Evolutionary conservation across 1,140 invertebrate genomes (phyloP), one percentile per base, ranked within the genome.

Genomic region (Plectrocnemia conspersa): DNA sequence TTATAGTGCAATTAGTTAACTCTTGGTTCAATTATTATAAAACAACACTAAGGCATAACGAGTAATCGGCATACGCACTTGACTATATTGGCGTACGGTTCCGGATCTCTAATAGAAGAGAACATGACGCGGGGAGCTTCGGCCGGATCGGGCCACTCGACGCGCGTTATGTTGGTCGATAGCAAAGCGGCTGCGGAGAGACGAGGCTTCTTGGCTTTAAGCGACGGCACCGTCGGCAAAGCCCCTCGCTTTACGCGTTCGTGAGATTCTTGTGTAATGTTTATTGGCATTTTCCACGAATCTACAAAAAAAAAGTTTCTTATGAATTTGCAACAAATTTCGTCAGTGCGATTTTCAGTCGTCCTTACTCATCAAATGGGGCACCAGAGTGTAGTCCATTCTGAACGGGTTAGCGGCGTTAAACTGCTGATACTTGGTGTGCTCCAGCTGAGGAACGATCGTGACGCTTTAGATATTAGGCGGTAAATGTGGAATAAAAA

Each of bases 281-380:
- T 91, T 24, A 96, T 86, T 0, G 91, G 90, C 67, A 85, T 84
- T 72, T 91, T 91, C 93, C 93, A 95, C 2, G 89, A 86, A 70
- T 84, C 90, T 94, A 66, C 22, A 75, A 70, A 9, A 45, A 64
- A 55, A 70, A 11, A 46, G 15, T 46, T 29, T 2, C n/a, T 46
- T 29, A 18, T 15, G 25, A 42, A 11, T 36, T 11, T 38, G 10
- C 15, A 2, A 49, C 1, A 13, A 49, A 29, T 11, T 11, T 41
- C 38, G 7, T 9, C 15, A 41, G 9, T 23, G 2, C 2, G 19
- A 11, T 22, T 46, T 22, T 4, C 2, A 40, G 18, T 21, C 35
- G 46, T 41, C 77, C 81, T 82, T 78, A 93, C 91, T 86, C 86
- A 96, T 91, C n/a, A 96, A 73, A 76, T 90, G 89, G 22, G 86